Percentiles rank a stretch among this genome's conserved stretches.
phyloP scores from a whole-genome alignment of 30 jellyfish, hydroid and myxozoan species.

The Cassiopea xamachana region DNA sequence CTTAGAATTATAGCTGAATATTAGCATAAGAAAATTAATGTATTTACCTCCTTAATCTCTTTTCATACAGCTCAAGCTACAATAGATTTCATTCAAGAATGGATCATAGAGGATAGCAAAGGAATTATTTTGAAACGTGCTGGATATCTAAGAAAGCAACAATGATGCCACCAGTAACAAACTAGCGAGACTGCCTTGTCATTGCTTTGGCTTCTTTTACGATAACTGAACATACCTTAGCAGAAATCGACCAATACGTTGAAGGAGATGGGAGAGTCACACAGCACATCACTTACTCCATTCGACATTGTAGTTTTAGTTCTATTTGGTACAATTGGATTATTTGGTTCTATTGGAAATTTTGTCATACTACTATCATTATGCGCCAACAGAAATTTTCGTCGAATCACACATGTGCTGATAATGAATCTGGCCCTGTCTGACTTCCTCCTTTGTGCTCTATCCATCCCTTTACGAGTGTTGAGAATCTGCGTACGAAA shows the following conservation, averaged over 20 bases:
- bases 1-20: no score
- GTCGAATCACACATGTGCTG: conserved; percentile 42
- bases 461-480: conserved; percentile 39
- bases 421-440: conserved; percentile 62
- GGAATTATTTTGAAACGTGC: no score
- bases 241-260: background rate
- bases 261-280: background rate
- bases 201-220: no score
- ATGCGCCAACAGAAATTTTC: background rate
- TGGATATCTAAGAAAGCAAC: no score
- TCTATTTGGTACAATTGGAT: background rate
- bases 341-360: conserved; percentile 20
- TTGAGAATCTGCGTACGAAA: conserved; percentile 8
- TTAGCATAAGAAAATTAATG: no score
- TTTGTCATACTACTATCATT: conserved; percentile 23
- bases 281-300: background rate
- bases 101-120: no score
- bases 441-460: conserved; percentile 25
- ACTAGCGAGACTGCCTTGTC: no score
- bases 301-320: background rate
- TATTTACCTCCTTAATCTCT: no score
- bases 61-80: no score
- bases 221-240: no score
- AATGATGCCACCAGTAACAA: no score
- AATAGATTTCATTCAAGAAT: no score